Evolutionary conservation across 2,888 invertebrate genomes (phyloP), one percentile per base, ranked within the genome.

Genomic region (Sussaba pulchella): DNA sequence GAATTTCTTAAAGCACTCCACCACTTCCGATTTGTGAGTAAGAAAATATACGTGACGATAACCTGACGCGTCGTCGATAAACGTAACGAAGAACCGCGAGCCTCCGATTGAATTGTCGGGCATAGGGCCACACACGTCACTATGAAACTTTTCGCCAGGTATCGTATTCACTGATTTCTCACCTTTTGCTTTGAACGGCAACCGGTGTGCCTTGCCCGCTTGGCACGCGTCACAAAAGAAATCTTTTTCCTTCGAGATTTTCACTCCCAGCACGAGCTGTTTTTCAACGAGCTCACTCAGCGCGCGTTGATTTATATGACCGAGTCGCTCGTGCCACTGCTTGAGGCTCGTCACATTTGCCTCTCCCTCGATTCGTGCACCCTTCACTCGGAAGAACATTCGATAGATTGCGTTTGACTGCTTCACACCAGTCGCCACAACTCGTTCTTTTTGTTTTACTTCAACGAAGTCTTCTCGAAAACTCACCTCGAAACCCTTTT

Each of bases 161-260:
- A 5, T 31, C 31, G 72, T 67, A 17, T 72, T 50, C 47, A 14
- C 19, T 47, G 63, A 31, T 36, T 41, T 36, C 12, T 70, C 63
- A n/a, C 36, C 52, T 50, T 19, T 43, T n/a, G 2, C 57, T 52
- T 78, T 78, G 63, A 83, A 85, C 50, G 59, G 21, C 14, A 50
- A 24, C 1, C 41, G 31, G 14, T 59, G 67, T 0, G 67, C 39
- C 9, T 69, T 69, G 41, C 67, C 54, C 12, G 52, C 9, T 14
- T 57, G 57, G n/a, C 59, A 70, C 10, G 57, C 70, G 14, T 82
- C 83, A 81, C 87, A 86, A 59, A 84, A 80, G 50, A 74, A 74
- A 2, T 85, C 78, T 36, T 75, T 79, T 61, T 78, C 78, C 4
- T 80, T 41, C 12, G 73, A 41, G 24, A 80, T 26, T 12, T 31